A percentile compares a stretch with the other conserved stretches of the same genome.
Evolutionary conservation across 92 coral and sea anemone species (phyloP).

Genomic region (Pocillopora grandis): DNA sequence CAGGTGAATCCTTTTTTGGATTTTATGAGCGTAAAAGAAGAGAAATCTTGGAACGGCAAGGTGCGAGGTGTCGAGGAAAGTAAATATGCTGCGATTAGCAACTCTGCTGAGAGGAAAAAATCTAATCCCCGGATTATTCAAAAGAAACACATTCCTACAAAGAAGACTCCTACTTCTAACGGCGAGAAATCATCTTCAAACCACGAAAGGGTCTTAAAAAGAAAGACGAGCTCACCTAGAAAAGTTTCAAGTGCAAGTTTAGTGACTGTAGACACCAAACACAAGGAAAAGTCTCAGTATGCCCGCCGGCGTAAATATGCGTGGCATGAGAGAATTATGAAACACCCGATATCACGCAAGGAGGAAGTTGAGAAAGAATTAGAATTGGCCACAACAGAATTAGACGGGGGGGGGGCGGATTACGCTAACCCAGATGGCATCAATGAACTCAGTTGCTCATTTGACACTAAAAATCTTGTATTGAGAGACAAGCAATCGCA

Average conservation of each 20-base stretch:
- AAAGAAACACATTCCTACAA: slow-evolving; percentile 12
- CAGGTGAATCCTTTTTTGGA: slow-evolving; percentile 94
- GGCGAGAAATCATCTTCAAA: background rate
- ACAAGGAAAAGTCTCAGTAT: background rate
- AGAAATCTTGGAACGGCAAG: slow-evolving; percentile 24
- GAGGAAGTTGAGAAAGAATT: slow-evolving; percentile 14
- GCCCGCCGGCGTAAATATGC: slow-evolving; percentile 41
- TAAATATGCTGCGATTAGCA: slow-evolving; percentile 16
- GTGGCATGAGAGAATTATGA: slow-evolving; percentile 42
- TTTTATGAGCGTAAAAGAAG: slow-evolving; percentile 44
- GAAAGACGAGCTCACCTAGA: slow-evolving; percentile 28
- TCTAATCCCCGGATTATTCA: slow-evolving; percentile 17
- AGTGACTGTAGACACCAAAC: slow-evolving; percentile 5
- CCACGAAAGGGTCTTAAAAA: slow-evolving; percentile 25
- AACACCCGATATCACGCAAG: slow-evolving; percentile 23
- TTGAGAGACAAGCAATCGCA: background rate
- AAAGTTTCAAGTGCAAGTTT: slow-evolving; percentile 19
- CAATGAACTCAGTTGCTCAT: background rate
- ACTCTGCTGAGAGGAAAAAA: slow-evolving; percentile 16
- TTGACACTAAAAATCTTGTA: background rate
- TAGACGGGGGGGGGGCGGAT: background rate
- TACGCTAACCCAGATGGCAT: background rate
- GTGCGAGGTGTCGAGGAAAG: slow-evolving; percentile 44
- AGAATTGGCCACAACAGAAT: slow-evolving; percentile 7
- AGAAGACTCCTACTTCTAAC: background rate